These are phyloP conservation scores for Lepisosteus oculatus DNA, from an alignment of 2,113 vertebrate species.

Conservation along the genomic window DNA sequence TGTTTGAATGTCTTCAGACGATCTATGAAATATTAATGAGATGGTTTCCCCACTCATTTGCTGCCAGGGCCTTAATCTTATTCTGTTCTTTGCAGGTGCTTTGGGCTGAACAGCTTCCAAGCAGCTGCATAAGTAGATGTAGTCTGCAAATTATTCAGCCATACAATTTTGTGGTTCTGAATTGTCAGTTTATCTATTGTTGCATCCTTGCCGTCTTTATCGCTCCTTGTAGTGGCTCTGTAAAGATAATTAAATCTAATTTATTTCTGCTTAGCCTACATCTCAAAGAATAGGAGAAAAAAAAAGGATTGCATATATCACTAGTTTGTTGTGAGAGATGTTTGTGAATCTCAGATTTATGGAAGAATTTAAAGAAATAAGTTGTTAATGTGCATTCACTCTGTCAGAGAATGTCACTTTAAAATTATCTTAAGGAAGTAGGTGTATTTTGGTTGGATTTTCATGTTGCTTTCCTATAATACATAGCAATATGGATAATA, in stretches of 20 bases:
- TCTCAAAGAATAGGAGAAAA: slow-evolving; percentile 11
- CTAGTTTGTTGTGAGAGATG: too few relatives aligned
- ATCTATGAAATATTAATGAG: slow-evolving; percentile 17
- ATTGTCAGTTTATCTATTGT: slow-evolving; percentile 4
- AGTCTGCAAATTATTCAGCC: slow-evolving; percentile 6
- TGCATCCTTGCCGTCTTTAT: slow-evolving; percentile 23
- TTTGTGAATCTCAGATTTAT: too few relatives aligned
- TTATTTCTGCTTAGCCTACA: slow-evolving; percentile 15
- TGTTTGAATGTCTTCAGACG: slow-evolving; percentile 12
- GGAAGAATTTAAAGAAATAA: too few relatives aligned
- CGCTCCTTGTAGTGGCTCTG: slow-evolving; percentile 18
- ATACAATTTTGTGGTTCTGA: slow-evolving; percentile 22
- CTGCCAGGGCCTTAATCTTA: background rate
- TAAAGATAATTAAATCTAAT: slow-evolving; percentile 21
- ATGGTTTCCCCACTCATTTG: slow-evolving; percentile 12
- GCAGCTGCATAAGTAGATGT: slow-evolving; percentile 23
- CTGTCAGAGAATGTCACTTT: too few relatives aligned
- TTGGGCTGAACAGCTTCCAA: slow-evolving; percentile 10
- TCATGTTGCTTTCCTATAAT: too few relatives aligned
- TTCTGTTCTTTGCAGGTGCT: background rate
- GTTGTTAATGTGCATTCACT: too few relatives aligned
- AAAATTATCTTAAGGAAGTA: too few relatives aligned
- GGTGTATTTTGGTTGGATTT: too few relatives aligned
- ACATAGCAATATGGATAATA: too few relatives aligned
- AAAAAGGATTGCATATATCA: too few relatives aligned